Percentiles rank a stretch among this genome's conserved stretches.
Conservation (phyloP, 53 echinoderm and acorn worm genomes). For the Holothuria scabra region DNA sequence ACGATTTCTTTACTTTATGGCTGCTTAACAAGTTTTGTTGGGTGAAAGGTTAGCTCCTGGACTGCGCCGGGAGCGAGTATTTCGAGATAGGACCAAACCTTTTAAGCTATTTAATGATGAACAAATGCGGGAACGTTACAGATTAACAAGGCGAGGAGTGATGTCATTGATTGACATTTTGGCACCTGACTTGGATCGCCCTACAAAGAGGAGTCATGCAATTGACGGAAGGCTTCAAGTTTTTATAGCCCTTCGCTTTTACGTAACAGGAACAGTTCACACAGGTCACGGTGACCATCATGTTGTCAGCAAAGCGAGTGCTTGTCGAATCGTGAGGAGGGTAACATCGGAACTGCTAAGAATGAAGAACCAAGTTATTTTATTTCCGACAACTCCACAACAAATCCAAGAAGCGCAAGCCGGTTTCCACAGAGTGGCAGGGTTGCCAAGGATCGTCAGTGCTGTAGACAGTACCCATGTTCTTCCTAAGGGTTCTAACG, state of each 20-base stretch:
- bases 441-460: too few species aligned
- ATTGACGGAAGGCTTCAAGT: neutral
- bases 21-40: constrained; percentile 20
- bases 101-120: constrained; percentile 21
- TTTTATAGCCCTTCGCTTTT: too few species aligned
- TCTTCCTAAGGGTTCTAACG: neutral
- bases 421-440: too few species aligned
- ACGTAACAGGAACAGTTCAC: too few species aligned
- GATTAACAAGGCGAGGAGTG: constrained; percentile 41
- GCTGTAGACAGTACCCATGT: too few species aligned
- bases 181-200: neutral
- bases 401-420: too few species aligned
- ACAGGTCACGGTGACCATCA: too few species aligned
- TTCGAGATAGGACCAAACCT: constrained; percentile 31
- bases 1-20: too few species aligned
- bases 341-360: neutral
- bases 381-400: neutral
- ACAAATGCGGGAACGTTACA: constrained; percentile 34
- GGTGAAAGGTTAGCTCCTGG: constrained; percentile 8
- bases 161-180: constrained; percentile 8
- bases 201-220: neutral
- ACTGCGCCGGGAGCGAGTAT: constrained; percentile 24
- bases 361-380: constrained; percentile 17
- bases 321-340: constrained; percentile 2
- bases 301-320: constrained; percentile 15